Evolutionary conservation across 2,113 vertebrate species (phyloP), one percentile per base, ranked within the genome.

Genomic region (Bufo bufo): DNA sequence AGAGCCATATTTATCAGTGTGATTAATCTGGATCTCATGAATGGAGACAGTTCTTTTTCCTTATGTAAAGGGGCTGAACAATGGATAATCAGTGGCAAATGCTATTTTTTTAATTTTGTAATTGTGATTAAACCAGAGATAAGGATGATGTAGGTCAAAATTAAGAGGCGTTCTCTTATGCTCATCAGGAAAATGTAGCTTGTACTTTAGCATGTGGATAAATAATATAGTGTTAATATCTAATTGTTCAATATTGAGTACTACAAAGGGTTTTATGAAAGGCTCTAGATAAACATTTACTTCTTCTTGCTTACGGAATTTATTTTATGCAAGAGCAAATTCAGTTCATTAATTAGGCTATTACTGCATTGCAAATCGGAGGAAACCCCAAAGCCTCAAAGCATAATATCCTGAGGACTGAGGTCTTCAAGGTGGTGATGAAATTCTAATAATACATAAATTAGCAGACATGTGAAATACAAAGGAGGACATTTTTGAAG

Each of bases 21-120:
- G 84, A 85, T 85, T 59, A 85, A 85, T 85, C 50, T 74, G 23
- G 14, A 75, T 75, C 52, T 85, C 56, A 43, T 85, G 49, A 74
- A 85, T 74, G 52, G 47, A 58, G 71, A 74, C 83, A 85, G 84
- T 85, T 75, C 52, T 85, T 84, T 85, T 85, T 47, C 4, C 52
- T 66, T 59, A 47, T 75, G 52, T 74, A 45, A 72, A 20, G 17
- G 66, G 69, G 16, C 10, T 58, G 54, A 45, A 85, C 56, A 85
- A 58, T 20, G 43, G 71, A 75, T 85, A 10, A 85, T 85, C 43
- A 75, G 63, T 59, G 16, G 33, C 33, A 56, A 85, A 56, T 85
- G 17, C 1, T 85, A 45, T 43, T 74, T 85, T 75, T 56, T 66
- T 49, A 17, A 66, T 49, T 83, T 69, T 33, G 12, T 54, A 63